Base-by-base conservation (phyloP, 2,888 invertebrate genomes). In the Altica lythri region DNA sequence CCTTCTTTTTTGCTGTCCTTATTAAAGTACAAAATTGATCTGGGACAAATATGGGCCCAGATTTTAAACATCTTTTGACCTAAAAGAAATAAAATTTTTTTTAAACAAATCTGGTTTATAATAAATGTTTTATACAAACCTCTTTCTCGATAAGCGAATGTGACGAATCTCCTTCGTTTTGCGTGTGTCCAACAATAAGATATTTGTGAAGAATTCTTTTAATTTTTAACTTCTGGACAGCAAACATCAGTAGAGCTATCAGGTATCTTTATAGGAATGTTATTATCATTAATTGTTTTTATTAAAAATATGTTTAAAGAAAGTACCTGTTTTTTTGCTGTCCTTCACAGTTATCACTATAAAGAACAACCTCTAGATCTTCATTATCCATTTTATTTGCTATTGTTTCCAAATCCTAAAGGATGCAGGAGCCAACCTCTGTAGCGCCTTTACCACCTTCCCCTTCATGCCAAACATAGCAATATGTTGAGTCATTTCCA, bases 381-480 rank as follows among this genome's bases (percentile, higher is more conserved):
- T 43, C 43, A 29, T 25, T 2, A 18, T 34, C 2, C 4, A 34
- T n/a, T n/a, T n/a, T n/a, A n/a, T n/a, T n/a, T n/a, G n/a, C 9
- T 35, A 14, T 46, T 17, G 4, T 17, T 5, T 27, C 18, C 14
- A 22, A 13, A 16, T n/a, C 22, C 10, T 14, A 14, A 5, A n/a
- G 42, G 25, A 27, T 6, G 14, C 46, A 30, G n/a, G n/a, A n/a
- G n/a, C n/a, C n/a, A 35, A 35, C 14, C 22, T 35, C 46, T 34
- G 10, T 35, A 6, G 34, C 46, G 13, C 25, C 46, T 18, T 19
- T 10, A 12, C 22, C 14, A 10, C 48, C 37, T 35, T 37, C 27
- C 1, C 27, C 29, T 27, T 48, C 48, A 27, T 48, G 37, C 38
- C 48, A 38, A 22, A 37, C 14, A 37, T 25, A 48, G 14, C 48